Conservation (phyloP, 2,888 invertebrate species). For the Diloba caeruleocephala region DNA sequence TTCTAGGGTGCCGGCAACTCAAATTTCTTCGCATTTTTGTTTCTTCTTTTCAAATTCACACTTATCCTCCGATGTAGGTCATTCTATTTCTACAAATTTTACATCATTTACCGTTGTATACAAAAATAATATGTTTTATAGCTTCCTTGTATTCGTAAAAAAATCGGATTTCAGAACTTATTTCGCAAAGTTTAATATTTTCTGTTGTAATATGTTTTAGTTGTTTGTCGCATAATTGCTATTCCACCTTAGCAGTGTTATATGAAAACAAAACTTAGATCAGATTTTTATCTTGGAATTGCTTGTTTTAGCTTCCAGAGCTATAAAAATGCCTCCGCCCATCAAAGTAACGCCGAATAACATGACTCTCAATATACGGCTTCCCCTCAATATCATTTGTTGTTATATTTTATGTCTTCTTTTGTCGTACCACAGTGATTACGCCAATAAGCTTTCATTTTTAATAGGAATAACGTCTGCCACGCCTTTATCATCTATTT, state of each 20-base stretch:
- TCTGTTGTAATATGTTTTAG: too few relatives aligned
- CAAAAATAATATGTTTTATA: not conserved
- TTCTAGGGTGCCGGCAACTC: too few relatives aligned
- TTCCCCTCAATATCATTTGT: slow-evolving; percentile 34
- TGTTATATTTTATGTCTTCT: slow-evolving; percentile 32
- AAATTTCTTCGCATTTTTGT: slow-evolving; percentile 18
- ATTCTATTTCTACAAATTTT: not conserved
- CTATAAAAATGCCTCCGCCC: slow-evolving; percentile 22
- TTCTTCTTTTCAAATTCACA: slow-evolving; percentile 4
- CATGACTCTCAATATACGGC: slow-evolving; percentile 29
- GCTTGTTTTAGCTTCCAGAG: slow-evolving; percentile 40
- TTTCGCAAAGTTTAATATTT: too few relatives aligned
- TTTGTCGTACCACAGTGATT: slow-evolving; percentile 35
- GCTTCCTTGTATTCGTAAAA: not conserved
- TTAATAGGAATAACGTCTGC: slow-evolving; percentile 21
- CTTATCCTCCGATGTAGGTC: slow-evolving; percentile 1
- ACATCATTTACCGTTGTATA: too few relatives aligned
- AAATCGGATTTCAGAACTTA: too few relatives aligned
- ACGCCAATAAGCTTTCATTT: slow-evolving; percentile 34
- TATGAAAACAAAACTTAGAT: slow-evolving; percentile 29
- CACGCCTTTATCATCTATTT: not conserved
- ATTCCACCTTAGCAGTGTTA: slow-evolving; percentile 8
- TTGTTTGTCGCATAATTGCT: too few relatives aligned
- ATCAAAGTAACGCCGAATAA: slow-evolving; percentile 42
- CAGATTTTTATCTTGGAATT: slow-evolving; percentile 34